Conservation (phyloP, 2,888 invertebrate genomes). For the Catotricha subobsoleta region DNA sequence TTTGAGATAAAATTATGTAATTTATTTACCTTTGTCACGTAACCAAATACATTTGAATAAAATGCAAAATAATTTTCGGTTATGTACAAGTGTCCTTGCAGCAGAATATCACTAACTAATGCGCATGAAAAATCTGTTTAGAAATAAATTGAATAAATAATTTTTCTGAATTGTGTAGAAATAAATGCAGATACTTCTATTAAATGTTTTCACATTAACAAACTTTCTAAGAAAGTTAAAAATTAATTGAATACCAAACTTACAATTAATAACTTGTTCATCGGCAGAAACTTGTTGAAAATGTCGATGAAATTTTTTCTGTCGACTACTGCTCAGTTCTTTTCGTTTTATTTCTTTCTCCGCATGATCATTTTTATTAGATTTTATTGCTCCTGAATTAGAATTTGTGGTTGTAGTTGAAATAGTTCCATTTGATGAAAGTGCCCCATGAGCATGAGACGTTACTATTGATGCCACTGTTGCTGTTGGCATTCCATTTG, state of each 20-base stretch:
- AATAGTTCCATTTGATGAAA: constrained; percentile 7
- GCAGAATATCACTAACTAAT: constrained; percentile 73
- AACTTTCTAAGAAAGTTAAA: constrained; percentile 2
- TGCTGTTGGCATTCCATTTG: too few relatives aligned
- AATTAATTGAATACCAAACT: constrained; percentile 24
- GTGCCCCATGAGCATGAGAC: constrained; percentile 12
- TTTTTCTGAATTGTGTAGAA: neutral
- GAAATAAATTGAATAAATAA: constrained; percentile 11
- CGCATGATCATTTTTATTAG: constrained; percentile 15
- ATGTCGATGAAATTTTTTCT: constrained; percentile 78
- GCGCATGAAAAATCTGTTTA: constrained; percentile 79
- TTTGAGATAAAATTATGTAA: neutral
- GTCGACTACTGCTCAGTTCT: constrained; percentile 37
- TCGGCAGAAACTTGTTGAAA: constrained; percentile 71
- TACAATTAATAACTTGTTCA: constrained; percentile 72
- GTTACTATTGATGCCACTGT: constrained; percentile 13
- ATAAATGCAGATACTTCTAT: neutral
- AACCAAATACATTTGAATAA: constrained; percentile 90
- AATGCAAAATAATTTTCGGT: constrained; percentile 90
- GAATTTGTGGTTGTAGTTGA: neutral
- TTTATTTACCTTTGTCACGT: constrained; percentile 69
- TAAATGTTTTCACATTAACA: neutral
- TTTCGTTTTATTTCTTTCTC: constrained; percentile 28
- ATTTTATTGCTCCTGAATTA: constrained; percentile 7
- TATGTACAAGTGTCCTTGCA: constrained; percentile 87